Evolutionary conservation across 2,797 vertebrate genomes (phyloP).

Genomic region (Cuculus canorus): DNA sequence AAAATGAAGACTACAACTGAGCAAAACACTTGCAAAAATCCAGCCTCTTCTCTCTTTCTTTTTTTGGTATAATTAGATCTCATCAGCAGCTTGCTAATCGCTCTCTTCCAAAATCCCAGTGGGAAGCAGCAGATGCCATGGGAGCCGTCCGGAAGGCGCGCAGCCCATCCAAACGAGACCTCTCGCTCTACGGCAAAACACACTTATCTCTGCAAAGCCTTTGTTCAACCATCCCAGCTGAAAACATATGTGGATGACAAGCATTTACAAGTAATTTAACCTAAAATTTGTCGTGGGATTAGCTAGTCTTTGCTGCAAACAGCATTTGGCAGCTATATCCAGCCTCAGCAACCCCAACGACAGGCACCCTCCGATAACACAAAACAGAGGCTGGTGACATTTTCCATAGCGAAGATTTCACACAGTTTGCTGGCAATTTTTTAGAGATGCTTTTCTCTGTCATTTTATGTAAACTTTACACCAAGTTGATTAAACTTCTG

Average conservation of each 20-base stretch:
- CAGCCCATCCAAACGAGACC: not conserved
- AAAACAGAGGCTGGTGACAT: not conserved
- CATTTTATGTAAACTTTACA: not conserved
- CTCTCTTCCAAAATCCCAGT: not conserved
- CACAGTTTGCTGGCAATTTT: fast-evolving
- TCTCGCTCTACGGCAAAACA: not conserved
- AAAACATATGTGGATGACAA: not conserved
- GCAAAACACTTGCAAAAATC: not conserved
- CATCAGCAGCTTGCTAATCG: not conserved
- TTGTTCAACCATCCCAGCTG: conserved; percentile 39
- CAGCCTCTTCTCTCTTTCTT: not conserved
- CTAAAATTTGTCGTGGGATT: not conserved
- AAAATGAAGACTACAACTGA: not conserved
- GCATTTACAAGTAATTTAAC: conserved; percentile 32
- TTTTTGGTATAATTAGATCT: not conserved
- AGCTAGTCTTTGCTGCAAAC: conserved; percentile 16
- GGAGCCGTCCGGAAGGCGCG: fast-evolving
- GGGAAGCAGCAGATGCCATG: fast-evolving
- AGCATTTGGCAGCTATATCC: conserved; percentile 9
- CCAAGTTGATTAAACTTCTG: not conserved
- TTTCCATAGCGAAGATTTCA: not conserved
- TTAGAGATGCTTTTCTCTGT: not conserved
- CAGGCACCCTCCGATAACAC: not conserved
- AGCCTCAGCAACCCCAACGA: not conserved
- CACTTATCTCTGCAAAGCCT: conserved; percentile 9